A percentile compares a stretch with the other conserved stretches of the same genome.
phyloP scores from a whole-genome alignment of 53 echinoderm and acorn worm species.

The Echinometra lucunter region DNA sequence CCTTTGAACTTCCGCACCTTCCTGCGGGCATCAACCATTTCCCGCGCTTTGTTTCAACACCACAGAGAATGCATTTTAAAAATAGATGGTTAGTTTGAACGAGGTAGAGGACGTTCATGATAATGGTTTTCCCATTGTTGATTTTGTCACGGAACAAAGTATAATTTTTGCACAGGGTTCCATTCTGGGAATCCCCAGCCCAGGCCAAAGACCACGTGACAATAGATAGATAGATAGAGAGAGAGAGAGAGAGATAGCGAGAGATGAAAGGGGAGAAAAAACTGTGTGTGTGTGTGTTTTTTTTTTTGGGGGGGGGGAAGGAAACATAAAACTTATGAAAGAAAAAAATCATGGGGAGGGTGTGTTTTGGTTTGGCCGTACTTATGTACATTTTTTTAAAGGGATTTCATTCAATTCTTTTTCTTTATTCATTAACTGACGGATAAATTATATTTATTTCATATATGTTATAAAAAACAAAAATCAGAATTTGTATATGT shows the following conservation, averaged over 20 bases:
- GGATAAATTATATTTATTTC: too few species aligned
- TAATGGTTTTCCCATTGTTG: constrained; percentile 6
- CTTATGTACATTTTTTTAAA: too few species aligned
- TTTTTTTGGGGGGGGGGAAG: too few species aligned
- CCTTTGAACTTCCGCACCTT: neutral
- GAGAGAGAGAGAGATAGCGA: neutral
- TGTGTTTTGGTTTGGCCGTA: too few species aligned
- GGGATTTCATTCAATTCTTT: too few species aligned
- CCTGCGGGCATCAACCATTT: neutral
- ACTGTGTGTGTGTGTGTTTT: too few species aligned
- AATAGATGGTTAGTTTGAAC: neutral
- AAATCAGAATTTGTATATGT: too few species aligned
- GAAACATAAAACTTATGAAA: too few species aligned
- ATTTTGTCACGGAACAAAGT: constrained; percentile 33
- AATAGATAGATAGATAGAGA: neutral
- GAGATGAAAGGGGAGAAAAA: neutral
- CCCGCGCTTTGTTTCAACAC: neutral
- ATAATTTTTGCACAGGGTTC: neutral
- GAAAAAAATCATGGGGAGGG: too few species aligned
- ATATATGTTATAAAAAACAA: too few species aligned
- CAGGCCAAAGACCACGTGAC: neutral
- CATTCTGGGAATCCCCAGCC: constrained; percentile 1
- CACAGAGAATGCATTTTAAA: neutral
- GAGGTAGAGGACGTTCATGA: neutral
- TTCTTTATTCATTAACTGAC: too few species aligned